A percentile compares a stretch with the other conserved stretches of the same genome.
These are phyloP conservation scores for Mycetomoellerius zeteki DNA, from an alignment of 1,140 invertebrate genomes.

Conservation along the genomic window DNA sequence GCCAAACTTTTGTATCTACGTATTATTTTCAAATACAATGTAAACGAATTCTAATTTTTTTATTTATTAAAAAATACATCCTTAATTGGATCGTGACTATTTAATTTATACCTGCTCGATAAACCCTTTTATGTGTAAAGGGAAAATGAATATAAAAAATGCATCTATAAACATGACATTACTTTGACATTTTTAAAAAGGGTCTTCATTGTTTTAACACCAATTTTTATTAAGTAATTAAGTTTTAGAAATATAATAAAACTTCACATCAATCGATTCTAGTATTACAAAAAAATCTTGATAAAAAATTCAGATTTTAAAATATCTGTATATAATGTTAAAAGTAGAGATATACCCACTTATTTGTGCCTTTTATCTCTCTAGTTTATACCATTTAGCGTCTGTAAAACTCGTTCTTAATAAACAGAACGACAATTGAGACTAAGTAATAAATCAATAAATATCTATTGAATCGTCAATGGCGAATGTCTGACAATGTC, in stretches of 20 bases:
- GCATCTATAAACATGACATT: neutral
- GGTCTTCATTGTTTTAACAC: neutral
- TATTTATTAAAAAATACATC: too few species aligned
- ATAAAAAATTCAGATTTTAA: neutral
- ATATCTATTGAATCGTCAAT: neutral
- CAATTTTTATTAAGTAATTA: neutral
- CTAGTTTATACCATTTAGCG: neutral
- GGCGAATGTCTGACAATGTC: neutral
- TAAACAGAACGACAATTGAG: neutral
- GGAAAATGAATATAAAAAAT: neutral
- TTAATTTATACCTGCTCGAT: too few species aligned
- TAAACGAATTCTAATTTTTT: too few species aligned
- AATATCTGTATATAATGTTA: neutral
- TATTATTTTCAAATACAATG: too few species aligned
- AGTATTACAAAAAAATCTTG: neutral
- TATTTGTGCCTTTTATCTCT: neutral
- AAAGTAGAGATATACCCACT: neutral
- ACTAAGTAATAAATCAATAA: slow-evolving; percentile 6
- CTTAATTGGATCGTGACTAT: neutral
- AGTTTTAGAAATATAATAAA: neutral
- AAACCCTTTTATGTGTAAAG: neutral
- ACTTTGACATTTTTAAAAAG: neutral
- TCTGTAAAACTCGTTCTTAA: neutral
- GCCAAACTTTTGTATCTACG: too few species aligned
- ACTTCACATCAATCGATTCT: neutral